A percentile compares a stretch with the other conserved stretches of the same genome.
These are phyloP conservation scores for Pseudopleuronectes americanus DNA, from an alignment of 2,797 vertebrate genomes.

Conservation along the genomic window DNA sequence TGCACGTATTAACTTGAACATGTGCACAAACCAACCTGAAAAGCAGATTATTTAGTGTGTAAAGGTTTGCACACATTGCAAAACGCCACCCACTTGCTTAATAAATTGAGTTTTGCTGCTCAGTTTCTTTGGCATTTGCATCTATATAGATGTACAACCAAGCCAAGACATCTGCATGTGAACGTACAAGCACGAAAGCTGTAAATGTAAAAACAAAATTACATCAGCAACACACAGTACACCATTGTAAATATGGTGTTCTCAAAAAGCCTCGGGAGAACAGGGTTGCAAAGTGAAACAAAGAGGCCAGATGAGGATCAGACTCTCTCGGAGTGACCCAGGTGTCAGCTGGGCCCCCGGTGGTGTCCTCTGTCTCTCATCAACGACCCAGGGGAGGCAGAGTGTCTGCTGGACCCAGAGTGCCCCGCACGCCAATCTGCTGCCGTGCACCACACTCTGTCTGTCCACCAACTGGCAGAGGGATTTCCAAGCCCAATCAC, in stretches of 20 bases:
- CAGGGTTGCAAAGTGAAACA: constrained; percentile 38
- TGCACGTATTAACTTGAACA: background rate
- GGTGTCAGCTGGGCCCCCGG: constrained; percentile 60
- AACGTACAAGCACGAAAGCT: background rate
- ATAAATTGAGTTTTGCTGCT: background rate
- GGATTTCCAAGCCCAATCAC: constrained; percentile 28
- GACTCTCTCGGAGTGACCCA: constrained; percentile 50
- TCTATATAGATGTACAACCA: constrained; percentile 1
- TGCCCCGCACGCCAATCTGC: constrained; percentile 41
- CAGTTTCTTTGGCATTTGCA: constrained; percentile 12
- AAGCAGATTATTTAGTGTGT: background rate
- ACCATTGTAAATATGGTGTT: background rate
- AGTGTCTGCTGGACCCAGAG: constrained; percentile 62
- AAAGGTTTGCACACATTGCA: background rate
- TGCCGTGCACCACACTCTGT: constrained; percentile 38
- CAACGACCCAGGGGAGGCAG: constrained; percentile 58
- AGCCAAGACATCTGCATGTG: background rate
- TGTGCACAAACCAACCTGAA: background rate
- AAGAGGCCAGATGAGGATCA: constrained; percentile 57
- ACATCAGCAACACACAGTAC: background rate
- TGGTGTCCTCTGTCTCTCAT: constrained; percentile 46
- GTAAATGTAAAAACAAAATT: too few species aligned
- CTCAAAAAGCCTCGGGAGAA: constrained; percentile 2
- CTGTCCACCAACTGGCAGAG: constrained; percentile 64
- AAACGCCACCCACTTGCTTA: constrained; percentile 7